phyloP scores from a whole-genome alignment of 2,797 vertebrate genomes.

The Falco columbarius region DNA sequence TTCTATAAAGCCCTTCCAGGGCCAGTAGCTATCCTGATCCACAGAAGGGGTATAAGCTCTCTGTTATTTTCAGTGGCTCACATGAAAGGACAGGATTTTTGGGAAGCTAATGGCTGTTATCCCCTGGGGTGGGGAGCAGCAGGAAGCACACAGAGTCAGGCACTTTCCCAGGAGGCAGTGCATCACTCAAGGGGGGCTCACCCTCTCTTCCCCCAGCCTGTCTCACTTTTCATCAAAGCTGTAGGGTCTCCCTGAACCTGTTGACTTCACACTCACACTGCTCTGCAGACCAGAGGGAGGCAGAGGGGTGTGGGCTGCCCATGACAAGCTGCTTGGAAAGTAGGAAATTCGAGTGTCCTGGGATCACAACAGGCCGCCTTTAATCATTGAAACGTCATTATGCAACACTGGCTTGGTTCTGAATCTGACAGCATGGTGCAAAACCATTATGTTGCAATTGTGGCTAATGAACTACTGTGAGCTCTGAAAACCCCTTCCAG shows the following conservation, averaged over 20 bases:
- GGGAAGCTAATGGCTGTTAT: not conserved
- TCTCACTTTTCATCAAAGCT: not conserved
- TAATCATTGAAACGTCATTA: not conserved
- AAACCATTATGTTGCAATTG: accelerated
- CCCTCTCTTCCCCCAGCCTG: accelerated
- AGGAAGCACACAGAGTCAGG: not conserved
- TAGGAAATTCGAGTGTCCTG: not conserved
- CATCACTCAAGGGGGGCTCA: not conserved
- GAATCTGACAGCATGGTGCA: not conserved
- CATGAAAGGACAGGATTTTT: accelerated
- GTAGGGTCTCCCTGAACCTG: not conserved
- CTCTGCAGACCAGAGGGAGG: not conserved
- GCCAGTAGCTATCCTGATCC: not conserved
- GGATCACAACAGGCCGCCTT: not conserved
- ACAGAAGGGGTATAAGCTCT: not conserved
- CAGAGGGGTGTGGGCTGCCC: not conserved
- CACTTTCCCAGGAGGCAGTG: not conserved
- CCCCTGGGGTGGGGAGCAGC: not conserved
- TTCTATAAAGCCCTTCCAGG: not conserved
- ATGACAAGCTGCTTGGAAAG: not conserved
- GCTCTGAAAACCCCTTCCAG: not conserved
- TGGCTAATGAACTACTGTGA: not conserved
- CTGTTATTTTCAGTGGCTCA: not conserved
- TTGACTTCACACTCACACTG: not conserved
- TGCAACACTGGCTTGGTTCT: not conserved